Conservation (phyloP, 1,140 invertebrate species). For the Hypsibius dujardini region DNA sequence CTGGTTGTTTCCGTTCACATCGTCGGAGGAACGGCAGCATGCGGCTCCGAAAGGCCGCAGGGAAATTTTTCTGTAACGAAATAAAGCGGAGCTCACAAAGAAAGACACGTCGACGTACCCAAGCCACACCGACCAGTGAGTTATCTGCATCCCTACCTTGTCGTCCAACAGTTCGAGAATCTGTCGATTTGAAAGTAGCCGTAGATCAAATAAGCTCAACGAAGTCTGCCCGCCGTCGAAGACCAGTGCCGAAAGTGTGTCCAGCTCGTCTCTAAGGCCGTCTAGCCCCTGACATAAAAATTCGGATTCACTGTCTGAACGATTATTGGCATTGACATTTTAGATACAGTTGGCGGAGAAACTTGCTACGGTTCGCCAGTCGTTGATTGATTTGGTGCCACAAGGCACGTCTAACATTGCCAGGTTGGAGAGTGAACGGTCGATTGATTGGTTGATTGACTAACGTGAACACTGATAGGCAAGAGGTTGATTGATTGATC, state of each 20-base stretch:
- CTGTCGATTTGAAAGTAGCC: neutral
- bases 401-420: too few relatives aligned
- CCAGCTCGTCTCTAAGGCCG: neutral
- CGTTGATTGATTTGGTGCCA: too few relatives aligned
- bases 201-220: neutral
- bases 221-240: neutral
- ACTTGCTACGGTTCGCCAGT: too few relatives aligned
- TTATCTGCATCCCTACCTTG: neutral
- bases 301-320: too few relatives aligned
- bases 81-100: neutral
- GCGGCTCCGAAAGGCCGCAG: neutral
- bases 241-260: neutral
- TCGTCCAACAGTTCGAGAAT: neutral
- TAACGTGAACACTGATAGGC: too few relatives aligned
- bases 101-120: too few relatives aligned
- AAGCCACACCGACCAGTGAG: neutral
- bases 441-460: too few relatives aligned
- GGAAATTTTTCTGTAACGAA: constrained; percentile 8
- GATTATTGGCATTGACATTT: too few relatives aligned
- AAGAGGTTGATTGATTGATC: too few relatives aligned
- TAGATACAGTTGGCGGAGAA: too few relatives aligned
- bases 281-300: too few relatives aligned
- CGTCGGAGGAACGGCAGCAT: constrained; percentile 1
- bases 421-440: too few relatives aligned
- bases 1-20: neutral